A percentile compares a stretch with the other conserved stretches of the same genome.
Conservation (phyloP, 2,888 invertebrate species). For the Agrilus mali region DNA sequence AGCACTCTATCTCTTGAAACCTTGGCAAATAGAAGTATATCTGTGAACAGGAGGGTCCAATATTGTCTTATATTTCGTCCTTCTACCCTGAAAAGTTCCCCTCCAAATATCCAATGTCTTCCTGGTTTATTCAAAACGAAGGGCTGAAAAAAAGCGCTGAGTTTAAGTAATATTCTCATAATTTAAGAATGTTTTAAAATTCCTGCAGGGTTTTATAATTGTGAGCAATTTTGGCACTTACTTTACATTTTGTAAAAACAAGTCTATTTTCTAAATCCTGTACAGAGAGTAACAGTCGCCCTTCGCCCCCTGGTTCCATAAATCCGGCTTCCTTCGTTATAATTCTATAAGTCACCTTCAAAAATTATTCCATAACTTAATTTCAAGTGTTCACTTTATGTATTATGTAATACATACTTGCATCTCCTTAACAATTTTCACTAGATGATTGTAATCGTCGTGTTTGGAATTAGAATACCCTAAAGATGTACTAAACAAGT, state of each 20-base stretch:
- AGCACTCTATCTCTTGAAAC: constrained; percentile 76
- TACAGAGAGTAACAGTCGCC: constrained; percentile 65
- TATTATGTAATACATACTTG: constrained; percentile 25
- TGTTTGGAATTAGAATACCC: constrained; percentile 35
- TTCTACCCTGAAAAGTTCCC: constrained; percentile 71
- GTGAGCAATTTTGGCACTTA: constrained; percentile 27
- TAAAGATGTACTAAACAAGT: constrained; percentile 43
- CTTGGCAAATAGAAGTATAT: constrained; percentile 73
- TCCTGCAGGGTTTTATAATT: background rate
- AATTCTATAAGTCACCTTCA: constrained; percentile 60
- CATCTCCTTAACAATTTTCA: constrained; percentile 36
- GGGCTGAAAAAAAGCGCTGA: constrained; percentile 39
- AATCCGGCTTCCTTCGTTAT: constrained; percentile 73
- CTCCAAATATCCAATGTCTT: constrained; percentile 82
- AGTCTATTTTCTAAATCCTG: constrained; percentile 77
- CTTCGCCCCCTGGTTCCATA: constrained; percentile 77
- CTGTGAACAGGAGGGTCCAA: constrained; percentile 76
- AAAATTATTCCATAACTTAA: constrained; percentile 2
- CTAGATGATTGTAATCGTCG: constrained; percentile 36
- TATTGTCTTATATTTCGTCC: constrained; percentile 70
- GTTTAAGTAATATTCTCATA: background rate
- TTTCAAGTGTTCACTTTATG: background rate
- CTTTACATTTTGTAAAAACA: constrained; percentile 83
- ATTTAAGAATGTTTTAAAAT: background rate
- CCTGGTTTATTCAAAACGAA: constrained; percentile 74